Conservation (phyloP, 2,888 invertebrate species). For the Philonicus albiceps region DNA sequence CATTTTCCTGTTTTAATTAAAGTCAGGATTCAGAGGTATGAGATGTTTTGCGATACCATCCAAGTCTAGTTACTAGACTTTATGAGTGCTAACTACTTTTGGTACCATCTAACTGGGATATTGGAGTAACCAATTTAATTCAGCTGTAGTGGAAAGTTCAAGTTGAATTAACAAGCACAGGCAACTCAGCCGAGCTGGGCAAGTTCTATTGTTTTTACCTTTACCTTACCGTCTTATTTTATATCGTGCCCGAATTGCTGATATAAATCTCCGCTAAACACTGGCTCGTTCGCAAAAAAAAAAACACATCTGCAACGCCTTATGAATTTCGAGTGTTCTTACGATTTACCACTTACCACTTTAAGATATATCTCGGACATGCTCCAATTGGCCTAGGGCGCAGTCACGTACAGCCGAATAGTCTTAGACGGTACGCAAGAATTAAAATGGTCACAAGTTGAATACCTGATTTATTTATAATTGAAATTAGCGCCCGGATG, state of each 20-base stretch:
- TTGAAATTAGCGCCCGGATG: background rate
- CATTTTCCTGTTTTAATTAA: conserved; percentile 5
- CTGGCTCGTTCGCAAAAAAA: background rate
- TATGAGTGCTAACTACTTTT: background rate
- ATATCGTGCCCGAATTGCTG: conserved; percentile 1
- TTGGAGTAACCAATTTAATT: background rate
- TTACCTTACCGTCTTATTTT: background rate
- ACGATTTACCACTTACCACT: background rate
- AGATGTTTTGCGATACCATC: background rate
- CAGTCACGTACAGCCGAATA: background rate
- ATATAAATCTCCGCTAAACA: conserved; percentile 23
- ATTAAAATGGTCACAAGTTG: background rate
- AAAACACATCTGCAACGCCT: background rate
- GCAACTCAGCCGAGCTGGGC: background rate
- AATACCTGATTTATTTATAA: conserved; percentile 21
- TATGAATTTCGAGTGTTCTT: conserved; percentile 14
- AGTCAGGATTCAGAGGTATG: background rate
- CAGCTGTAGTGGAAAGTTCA: background rate
- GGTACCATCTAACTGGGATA: background rate
- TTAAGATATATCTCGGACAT: conserved; percentile 6
- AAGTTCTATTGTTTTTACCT: conserved; percentile 1
- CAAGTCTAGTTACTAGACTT: background rate
- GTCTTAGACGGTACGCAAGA: background rate
- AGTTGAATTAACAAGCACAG: conserved; percentile 6
- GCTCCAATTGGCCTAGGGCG: conserved; percentile 22